Conservation (phyloP, 2,113 vertebrate genomes). For the Ophthalmolycus amberensis region DNA sequence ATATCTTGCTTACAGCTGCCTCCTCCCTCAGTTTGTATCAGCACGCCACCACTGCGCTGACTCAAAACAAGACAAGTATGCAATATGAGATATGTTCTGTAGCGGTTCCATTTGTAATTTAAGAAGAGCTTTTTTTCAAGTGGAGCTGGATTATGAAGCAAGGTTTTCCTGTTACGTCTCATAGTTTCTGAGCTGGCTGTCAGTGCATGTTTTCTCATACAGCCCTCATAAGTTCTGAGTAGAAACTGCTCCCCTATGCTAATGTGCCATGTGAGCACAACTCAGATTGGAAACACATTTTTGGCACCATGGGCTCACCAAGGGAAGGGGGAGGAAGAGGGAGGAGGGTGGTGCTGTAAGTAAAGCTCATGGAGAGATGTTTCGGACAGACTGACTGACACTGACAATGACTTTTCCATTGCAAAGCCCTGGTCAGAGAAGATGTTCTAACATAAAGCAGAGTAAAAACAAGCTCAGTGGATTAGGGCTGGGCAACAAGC, state of each 20-base stretch:
- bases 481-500: too few relatives aligned
- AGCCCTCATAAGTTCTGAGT: slow-evolving; percentile 57
- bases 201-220: slow-evolving; percentile 37
- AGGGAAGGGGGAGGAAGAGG: background rate
- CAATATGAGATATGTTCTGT: background rate
- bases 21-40: background rate
- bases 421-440: background rate
- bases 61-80: background rate
- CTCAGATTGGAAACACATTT: slow-evolving; percentile 73
- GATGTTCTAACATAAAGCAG: too few relatives aligned
- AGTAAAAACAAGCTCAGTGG: background rate
- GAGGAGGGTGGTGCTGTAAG: background rate
- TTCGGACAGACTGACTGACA: background rate
- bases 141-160: slow-evolving; percentile 3
- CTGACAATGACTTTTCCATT: background rate
- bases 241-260: slow-evolving; percentile 55
- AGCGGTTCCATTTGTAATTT: background rate
- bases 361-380: background rate
- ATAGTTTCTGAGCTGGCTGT: slow-evolving; percentile 31
- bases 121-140: background rate
- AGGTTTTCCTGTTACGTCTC: slow-evolving; percentile 30
- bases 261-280: slow-evolving; percentile 62
- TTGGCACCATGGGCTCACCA: slow-evolving; percentile 34
- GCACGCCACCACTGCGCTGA: background rate
- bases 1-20: too few relatives aligned